Conservation (phyloP, 2,797 vertebrate species). For the Lates japonicus region DNA sequence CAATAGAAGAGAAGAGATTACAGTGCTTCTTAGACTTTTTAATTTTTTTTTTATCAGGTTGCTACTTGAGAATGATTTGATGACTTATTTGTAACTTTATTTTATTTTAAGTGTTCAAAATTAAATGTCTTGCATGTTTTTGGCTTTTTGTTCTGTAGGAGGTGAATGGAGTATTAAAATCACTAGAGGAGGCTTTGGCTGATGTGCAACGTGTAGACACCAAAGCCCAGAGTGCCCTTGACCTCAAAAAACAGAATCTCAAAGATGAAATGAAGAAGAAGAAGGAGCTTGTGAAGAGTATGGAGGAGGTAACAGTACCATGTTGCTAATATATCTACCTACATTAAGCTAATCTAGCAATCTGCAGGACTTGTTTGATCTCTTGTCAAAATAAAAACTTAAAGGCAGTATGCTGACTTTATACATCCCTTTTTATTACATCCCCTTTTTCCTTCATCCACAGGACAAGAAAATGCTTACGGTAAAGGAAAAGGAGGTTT, state of each 20-base stretch:
- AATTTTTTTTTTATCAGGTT: no score
- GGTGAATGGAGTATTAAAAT: conserved; percentile 83
- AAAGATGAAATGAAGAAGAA: conserved; percentile 90
- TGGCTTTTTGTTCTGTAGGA: conserved; percentile 81
- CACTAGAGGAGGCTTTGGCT: conserved; percentile 88
- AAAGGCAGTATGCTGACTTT: no score
- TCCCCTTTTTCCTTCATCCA: neutral
- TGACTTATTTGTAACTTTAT: neutral
- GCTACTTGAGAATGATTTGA: no score
- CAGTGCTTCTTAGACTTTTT: neutral
- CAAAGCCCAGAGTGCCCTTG: conserved; percentile 92
- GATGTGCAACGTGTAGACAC: conserved; percentile 90
- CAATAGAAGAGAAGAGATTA: neutral
- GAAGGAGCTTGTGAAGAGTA: conserved; percentile 89
- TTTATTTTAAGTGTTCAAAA: neutral
- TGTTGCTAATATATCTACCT: neutral
- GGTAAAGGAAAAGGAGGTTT: conserved; percentile 91
- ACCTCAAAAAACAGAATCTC: conserved; percentile 93
- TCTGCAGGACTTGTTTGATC: neutral
- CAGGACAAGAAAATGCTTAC: conserved; percentile 92
- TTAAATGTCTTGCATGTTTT: neutral
- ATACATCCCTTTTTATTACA: no score
- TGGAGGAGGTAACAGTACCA: conserved; percentile 88
- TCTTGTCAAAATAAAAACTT: neutral
- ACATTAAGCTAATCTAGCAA: no score